phyloP scores from a whole-genome alignment of 2,113 vertebrate species.

The Galeopterus variegatus region DNA sequence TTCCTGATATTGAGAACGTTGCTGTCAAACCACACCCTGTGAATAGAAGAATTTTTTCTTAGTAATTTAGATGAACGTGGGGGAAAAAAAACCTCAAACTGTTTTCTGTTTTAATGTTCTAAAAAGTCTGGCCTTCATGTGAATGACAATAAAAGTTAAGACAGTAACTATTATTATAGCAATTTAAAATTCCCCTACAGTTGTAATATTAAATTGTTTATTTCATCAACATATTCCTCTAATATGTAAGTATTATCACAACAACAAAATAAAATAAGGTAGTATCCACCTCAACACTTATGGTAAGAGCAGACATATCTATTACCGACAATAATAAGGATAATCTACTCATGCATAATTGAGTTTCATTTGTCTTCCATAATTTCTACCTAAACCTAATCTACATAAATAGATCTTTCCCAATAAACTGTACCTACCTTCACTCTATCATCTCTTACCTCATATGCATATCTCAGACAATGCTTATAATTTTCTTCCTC shows the following conservation, averaged over 20 bases:
- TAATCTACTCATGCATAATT: not conserved
- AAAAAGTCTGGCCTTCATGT: not conserved
- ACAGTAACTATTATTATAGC: not conserved
- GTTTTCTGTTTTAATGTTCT: not conserved
- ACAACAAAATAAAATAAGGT: not conserved
- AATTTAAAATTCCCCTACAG: not conserved
- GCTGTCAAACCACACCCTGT: not conserved
- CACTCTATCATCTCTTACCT: not conserved
- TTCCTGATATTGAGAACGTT: not conserved
- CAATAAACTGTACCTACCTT: not conserved
- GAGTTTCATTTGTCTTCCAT: not conserved
- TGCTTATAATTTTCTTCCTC: not conserved
- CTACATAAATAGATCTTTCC: not conserved
- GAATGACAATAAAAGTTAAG: not conserved
- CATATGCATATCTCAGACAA: not conserved
- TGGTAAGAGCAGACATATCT: not conserved
- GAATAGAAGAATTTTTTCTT: not conserved
- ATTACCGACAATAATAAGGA: not conserved
- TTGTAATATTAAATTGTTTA: not conserved
- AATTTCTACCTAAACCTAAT: not conserved
- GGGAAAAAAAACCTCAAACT: not conserved
- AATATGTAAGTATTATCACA: not conserved
- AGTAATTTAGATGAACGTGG: not conserved
- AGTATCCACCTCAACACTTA: not conserved
- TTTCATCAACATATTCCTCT: not conserved